Base-by-base conservation (phyloP, 2,888 invertebrate genomes). In the Clitarchus hookeri region DNA sequence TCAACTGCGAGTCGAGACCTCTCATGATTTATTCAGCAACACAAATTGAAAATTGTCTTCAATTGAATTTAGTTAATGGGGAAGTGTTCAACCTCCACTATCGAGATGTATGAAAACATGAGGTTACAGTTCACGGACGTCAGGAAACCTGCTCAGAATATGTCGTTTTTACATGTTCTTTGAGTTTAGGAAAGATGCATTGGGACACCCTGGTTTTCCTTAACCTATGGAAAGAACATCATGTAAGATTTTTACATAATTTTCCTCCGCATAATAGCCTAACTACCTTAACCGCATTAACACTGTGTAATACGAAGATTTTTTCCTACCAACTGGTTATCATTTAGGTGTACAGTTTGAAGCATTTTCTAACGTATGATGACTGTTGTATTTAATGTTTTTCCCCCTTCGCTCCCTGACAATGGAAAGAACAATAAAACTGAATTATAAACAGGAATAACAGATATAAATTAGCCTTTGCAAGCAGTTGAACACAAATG, bases 1-100 rank as follows among this genome's bases (percentile, higher is more conserved):
- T 82, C 82, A 82, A 82, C 65, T 16, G 65, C 16, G n/a, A 65
- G 65, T 65, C n/a, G 16, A 65, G 16, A 65, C 36, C 13, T 26
- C 26, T 26, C 82, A 36, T 82, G 82, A 82, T 36, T 82, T 82
- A 82, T 82, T 82, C 36, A 82, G 23, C 44, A 82, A 44, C 36
- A 82, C 26, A 82, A 82, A 82, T 82, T 82, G 82, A 82, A 82
- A 82, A 82, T 82, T 26, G 82, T 82, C 44, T 13, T 82, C 44
- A 82, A 82, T 82, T 82, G 36, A 82, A 82, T 82, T 82, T 36
- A 36, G 82, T 82, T 82, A 82, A 82, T 27, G 44, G 65, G 65
- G n/a, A 6, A 65, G 65, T 65, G 65, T 65, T 65, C n/a, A 8
- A n/a, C 65, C 0, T 23, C 65, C 65, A 65, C 65, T n/a, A 65